Evolutionary conservation across 2,888 invertebrate species (phyloP).

Genomic region (Camptogramma bilineatum): DNA sequence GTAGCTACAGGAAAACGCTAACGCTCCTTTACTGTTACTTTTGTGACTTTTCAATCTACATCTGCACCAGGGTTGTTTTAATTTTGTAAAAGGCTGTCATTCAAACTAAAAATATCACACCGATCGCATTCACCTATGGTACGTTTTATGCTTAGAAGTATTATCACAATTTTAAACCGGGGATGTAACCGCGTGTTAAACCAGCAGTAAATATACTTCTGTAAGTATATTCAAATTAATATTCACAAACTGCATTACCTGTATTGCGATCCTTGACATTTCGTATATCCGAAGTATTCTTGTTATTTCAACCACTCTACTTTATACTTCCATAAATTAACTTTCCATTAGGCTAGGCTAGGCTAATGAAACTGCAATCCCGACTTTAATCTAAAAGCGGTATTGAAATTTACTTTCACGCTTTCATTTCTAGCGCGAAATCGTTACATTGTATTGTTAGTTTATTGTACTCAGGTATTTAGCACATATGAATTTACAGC

Average conservation of each 20-base stretch:
- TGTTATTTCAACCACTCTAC: conserved; percentile 22
- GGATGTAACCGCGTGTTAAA: too few relatives aligned
- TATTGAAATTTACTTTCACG: conserved; percentile 38
- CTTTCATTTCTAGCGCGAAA: conserved; percentile 37
- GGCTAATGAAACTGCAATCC: conserved; percentile 41
- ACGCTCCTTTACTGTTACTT: too few relatives aligned
- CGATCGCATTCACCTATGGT: too few relatives aligned
- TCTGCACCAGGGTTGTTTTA: too few relatives aligned
- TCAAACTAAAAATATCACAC: too few relatives aligned
- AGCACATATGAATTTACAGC: neutral
- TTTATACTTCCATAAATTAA: conserved; percentile 37
- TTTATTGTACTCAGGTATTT: conserved; percentile 17
- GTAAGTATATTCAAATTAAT: neutral
- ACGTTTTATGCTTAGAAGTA: too few relatives aligned
- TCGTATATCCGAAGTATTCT: conserved; percentile 24
- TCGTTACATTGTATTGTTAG: conserved; percentile 20
- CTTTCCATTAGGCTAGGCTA: conserved; percentile 40
- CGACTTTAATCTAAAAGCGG: conserved; percentile 38
- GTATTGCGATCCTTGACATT: conserved; percentile 30
- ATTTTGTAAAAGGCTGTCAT: too few relatives aligned
- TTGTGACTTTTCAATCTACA: too few relatives aligned
- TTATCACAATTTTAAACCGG: too few relatives aligned
- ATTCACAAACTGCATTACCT: neutral
- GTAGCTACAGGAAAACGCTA: too few relatives aligned
- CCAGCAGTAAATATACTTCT: neutral